These are phyloP conservation scores for Theristicus caerulescens DNA, from an alignment of 2,113 vertebrate species.

Conservation along the genomic window DNA sequence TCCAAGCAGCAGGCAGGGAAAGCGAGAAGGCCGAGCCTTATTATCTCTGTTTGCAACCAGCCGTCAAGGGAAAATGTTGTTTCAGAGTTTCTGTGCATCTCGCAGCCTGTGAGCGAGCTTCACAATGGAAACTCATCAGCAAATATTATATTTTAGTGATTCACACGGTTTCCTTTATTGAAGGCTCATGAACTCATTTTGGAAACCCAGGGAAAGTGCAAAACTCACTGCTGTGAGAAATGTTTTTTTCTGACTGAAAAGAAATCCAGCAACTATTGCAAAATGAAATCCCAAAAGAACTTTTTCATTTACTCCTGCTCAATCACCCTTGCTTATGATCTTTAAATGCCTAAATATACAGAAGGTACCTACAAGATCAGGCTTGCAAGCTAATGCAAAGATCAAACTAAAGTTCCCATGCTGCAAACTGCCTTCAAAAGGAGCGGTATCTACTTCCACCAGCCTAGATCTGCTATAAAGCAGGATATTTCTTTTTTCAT, in stretches of 20 bases:
- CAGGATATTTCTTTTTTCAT: not conserved
- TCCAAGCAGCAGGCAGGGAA: not conserved
- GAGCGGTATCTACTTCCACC: not conserved
- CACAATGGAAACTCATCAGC: not conserved
- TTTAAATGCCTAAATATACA: not conserved
- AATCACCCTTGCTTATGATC: not conserved
- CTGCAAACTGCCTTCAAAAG: not conserved
- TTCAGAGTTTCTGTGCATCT: not conserved
- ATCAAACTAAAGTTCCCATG: not conserved
- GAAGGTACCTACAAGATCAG: too few species aligned
- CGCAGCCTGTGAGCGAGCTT: accelerated
- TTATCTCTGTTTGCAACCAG: not conserved
- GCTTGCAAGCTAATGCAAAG: not conserved
- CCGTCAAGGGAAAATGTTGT: accelerated
- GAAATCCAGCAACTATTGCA: not conserved
- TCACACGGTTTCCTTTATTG: not conserved
- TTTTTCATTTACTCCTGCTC: not conserved
- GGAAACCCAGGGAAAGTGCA: not conserved
- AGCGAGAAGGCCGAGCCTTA: not conserved
- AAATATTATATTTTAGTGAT: not conserved
- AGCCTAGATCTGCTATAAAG: not conserved
- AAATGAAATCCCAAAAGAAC: not conserved
- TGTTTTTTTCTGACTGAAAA: not conserved
- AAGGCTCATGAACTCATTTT: not conserved
- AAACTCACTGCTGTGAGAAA: not conserved